These are phyloP conservation scores for Nineta flava DNA, from an alignment of 2,888 invertebrate genomes.

Conservation along the genomic window DNA sequence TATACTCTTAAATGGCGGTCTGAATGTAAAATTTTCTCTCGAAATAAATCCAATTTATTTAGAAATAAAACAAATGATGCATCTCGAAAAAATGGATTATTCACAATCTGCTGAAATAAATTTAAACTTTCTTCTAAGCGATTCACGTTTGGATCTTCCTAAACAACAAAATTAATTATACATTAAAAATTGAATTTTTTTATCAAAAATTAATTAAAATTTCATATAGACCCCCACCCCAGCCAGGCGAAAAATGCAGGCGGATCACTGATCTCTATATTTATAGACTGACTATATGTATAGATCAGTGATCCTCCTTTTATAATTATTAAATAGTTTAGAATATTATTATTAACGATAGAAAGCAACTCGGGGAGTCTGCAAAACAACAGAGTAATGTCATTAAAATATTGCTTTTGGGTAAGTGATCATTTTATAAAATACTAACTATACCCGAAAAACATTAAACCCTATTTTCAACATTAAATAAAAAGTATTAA, in stretches of 20 bases:
- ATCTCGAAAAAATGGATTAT: conserved; percentile 44
- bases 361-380: conserved; percentile 37
- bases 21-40: conserved; percentile 45
- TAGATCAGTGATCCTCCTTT: no score
- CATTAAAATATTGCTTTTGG: conserved; percentile 43
- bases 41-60: conserved; percentile 47
- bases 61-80: conserved; percentile 45
- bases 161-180: conserved; percentile 5
- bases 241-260: no score
- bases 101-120: conserved; percentile 45
- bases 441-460: no score
- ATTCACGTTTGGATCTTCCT: conserved; percentile 44
- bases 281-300: no score
- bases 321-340: no score
- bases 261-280: no score
- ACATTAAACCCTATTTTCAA: no score
- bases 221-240: no score
- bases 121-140: conserved; percentile 45
- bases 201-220: conserved; percentile 2
- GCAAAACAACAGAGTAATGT: conserved; percentile 42
- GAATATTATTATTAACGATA: no score
- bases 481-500: no score
- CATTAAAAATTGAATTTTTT: not conserved
- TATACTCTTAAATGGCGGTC: conserved; percentile 41
- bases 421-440: conserved; percentile 26